These are phyloP conservation scores for Euborellia annulipes DNA, from an alignment of 1,140 invertebrate genomes.

Conservation along the genomic window DNA sequence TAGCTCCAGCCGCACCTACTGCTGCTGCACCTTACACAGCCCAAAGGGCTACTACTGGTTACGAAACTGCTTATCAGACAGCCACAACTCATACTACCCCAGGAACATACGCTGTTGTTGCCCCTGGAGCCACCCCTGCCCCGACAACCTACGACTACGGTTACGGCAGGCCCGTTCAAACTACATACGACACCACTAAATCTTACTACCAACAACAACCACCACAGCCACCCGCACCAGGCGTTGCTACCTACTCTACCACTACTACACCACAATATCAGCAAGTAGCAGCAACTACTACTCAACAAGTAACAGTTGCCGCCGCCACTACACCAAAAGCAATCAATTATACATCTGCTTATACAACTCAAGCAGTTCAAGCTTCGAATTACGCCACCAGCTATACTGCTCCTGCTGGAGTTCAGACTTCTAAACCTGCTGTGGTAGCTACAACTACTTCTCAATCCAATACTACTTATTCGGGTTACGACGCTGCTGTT, in stretches of 20 bases:
- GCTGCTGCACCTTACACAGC: slow-evolving; percentile 55
- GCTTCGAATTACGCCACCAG: slow-evolving; percentile 29
- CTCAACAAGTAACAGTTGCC: slow-evolving; percentile 37
- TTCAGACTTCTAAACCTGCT: slow-evolving; percentile 33
- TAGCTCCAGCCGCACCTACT: slow-evolving; percentile 51
- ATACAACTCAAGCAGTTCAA: slow-evolving; percentile 23
- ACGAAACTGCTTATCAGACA: slow-evolving; percentile 58
- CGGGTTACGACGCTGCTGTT: slow-evolving; percentile 77
- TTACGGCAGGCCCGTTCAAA: slow-evolving; percentile 40
- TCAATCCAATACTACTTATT: slow-evolving; percentile 41
- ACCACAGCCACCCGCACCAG: slow-evolving; percentile 42
- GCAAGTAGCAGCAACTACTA: slow-evolving; percentile 41
- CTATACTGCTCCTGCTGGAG: slow-evolving; percentile 36
- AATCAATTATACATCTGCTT: slow-evolving; percentile 22
- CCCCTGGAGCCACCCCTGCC: slow-evolving; percentile 41
- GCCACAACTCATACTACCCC: slow-evolving; percentile 41
- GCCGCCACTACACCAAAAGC: slow-evolving; percentile 28
- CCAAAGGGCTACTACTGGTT: slow-evolving; percentile 54
- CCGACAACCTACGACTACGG: slow-evolving; percentile 44
- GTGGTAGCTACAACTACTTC: background rate
- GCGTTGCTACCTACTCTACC: slow-evolving; percentile 46
- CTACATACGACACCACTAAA: slow-evolving; percentile 44
- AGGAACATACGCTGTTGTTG: slow-evolving; percentile 44
- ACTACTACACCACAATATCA: slow-evolving; percentile 49
- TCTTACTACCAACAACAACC: slow-evolving; percentile 50